Conservation (phyloP, 2,797 vertebrate species). For the Anisognathus igniventris region DNA sequence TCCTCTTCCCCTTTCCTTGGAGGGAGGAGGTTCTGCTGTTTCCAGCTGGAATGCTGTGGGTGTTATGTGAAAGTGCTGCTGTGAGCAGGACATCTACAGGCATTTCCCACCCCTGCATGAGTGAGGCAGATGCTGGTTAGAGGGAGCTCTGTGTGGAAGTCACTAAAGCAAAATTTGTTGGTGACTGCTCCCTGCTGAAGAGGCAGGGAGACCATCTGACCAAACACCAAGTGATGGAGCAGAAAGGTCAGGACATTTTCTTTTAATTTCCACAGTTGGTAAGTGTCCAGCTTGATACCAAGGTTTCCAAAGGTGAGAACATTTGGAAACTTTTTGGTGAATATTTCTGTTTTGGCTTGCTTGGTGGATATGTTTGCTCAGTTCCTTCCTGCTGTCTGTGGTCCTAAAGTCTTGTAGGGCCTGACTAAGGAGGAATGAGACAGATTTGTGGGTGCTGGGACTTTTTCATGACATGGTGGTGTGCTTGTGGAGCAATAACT, state of each 20-base stretch:
- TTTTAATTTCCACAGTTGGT: neutral
- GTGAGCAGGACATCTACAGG: neutral
- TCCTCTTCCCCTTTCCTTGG: neutral
- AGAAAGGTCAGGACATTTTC: neutral
- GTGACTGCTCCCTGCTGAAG: neutral
- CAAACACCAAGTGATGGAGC: neutral
- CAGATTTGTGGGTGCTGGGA: neutral
- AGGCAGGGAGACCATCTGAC: neutral
- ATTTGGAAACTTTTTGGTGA: neutral
- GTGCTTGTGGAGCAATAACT: neutral
- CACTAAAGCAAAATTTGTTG: neutral
- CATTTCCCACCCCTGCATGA: neutral
- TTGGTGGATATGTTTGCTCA: neutral
- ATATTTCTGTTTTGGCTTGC: neutral
- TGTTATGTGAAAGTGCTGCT: neutral
- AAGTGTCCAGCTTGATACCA: neutral
- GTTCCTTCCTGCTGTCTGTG: neutral
- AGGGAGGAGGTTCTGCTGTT: neutral
- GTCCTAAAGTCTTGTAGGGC: neutral
- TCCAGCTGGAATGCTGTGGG: neutral
- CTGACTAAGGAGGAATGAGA: neutral
- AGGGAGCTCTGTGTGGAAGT: neutral
- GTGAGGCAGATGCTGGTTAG: neutral
- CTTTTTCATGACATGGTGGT: neutral
- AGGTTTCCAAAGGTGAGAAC: neutral